Evolutionary conservation across 2,888 invertebrate species (phyloP).

Genomic region (Pteria penguin): DNA sequence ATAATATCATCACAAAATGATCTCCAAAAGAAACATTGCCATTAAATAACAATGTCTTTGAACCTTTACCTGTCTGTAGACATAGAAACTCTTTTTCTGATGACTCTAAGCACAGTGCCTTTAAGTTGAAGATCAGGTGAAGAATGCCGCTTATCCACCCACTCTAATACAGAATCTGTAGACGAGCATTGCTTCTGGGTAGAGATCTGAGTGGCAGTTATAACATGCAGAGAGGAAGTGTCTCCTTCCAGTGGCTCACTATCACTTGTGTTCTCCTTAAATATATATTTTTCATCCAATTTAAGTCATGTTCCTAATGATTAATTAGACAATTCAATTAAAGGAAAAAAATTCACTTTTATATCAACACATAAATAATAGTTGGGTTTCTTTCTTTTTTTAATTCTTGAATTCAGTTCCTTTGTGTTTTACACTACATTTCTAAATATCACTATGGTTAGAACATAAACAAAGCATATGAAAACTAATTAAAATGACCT

Average conservation of each 20-base stretch:
- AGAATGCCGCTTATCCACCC: slow-evolving; percentile 6
- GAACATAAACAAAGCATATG: no score
- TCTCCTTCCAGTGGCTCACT: slow-evolving; percentile 2
- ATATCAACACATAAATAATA: no score
- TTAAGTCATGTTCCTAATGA: no score
- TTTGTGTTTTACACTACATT: no score
- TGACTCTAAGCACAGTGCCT: not conserved
- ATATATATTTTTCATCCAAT: no score
- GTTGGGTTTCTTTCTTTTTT: no score
- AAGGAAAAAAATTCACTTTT: no score
- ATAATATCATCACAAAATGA: no score
- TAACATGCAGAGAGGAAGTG: slow-evolving; percentile 21
- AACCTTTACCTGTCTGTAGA: not conserved
- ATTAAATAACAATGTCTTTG: not conserved
- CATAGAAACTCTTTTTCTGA: not conserved
- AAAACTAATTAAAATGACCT: no score
- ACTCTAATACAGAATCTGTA: slow-evolving; percentile 5
- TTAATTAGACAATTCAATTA: no score
- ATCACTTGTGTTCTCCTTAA: not conserved
- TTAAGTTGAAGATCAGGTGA: not conserved
- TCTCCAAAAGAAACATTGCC: not conserved
- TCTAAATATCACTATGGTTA: no score
- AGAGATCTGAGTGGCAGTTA: slow-evolving; percentile 12
- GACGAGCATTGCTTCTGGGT: not conserved
- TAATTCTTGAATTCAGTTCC: no score